phyloP scores from a whole-genome alignment of 2,797 vertebrate species.

The Neomorphus geoffroyi region DNA sequence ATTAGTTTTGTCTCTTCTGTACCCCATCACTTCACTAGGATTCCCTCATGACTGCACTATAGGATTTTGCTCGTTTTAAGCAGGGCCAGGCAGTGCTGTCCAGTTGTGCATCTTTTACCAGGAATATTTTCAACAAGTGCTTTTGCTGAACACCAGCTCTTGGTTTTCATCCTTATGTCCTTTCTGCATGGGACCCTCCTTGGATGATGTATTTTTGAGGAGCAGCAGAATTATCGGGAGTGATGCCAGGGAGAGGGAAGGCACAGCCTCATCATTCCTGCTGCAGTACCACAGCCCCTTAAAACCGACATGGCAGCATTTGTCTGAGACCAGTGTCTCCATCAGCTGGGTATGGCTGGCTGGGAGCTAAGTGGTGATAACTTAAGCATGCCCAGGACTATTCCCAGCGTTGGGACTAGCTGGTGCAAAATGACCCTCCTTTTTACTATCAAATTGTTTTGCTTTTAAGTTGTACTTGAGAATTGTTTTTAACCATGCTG shows the following conservation, averaged over 20 bases:
- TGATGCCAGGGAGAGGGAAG: not conserved
- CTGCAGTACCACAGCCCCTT: not conserved
- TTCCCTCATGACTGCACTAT: not conserved
- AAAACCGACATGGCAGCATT: not conserved
- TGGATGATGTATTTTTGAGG: not conserved
- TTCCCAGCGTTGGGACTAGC: not conserved
- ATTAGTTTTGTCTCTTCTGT: not conserved
- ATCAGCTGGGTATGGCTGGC: not conserved
- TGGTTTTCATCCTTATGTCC: not conserved
- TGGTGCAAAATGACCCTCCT: not conserved
- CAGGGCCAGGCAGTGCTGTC: not conserved
- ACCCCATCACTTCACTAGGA: not conserved
- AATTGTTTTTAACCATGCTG: not conserved
- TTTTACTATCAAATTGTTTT: not conserved
- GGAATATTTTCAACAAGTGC: not conserved
- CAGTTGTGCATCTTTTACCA: not conserved
- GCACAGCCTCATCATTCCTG: rapidly evolving
- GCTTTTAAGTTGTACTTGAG: not conserved
- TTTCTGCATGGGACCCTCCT: not conserved
- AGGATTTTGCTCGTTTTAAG: not conserved
- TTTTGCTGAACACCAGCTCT: not conserved
- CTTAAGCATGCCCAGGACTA: no score
- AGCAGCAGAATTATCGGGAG: rapidly evolving
- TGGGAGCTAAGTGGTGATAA: not conserved
- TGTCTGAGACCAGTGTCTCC: not conserved